These are phyloP conservation scores for Candoia aspera DNA, from an alignment of 2,113 vertebrate species.

Conservation along the genomic window DNA sequence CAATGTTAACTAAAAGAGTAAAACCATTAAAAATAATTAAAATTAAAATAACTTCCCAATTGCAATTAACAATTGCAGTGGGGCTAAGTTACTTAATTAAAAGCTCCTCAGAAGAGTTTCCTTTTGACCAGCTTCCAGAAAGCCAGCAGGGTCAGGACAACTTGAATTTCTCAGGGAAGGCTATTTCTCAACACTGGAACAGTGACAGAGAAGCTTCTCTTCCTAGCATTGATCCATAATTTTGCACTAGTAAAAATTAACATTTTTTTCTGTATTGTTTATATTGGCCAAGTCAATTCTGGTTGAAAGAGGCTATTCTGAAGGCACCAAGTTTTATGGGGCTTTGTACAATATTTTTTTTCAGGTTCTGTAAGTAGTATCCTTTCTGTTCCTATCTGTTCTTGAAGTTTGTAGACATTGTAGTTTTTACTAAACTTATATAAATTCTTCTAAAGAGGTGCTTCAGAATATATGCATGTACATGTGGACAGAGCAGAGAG, in stretches of 20 bases:
- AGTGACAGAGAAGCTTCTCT: background rate
- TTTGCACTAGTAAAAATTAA: background rate
- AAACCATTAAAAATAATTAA: background rate
- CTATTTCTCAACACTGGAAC: background rate
- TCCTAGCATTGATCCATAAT: background rate
- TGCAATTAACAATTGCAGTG: background rate
- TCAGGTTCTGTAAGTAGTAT: conserved; percentile 5
- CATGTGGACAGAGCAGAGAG: background rate
- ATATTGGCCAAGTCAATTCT: background rate
- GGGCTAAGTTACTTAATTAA: background rate
- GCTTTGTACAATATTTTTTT: background rate
- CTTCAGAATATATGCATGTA: background rate
- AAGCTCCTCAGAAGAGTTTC: background rate
- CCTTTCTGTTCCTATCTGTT: conserved; percentile 9
- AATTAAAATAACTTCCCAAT: background rate
- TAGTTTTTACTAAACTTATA: conserved; percentile 21
- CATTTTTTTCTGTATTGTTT: background rate
- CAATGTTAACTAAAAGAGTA: background rate
- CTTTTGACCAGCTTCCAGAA: background rate
- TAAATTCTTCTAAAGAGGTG: background rate
- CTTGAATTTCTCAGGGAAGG: background rate
- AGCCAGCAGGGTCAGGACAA: background rate
- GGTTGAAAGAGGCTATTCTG: background rate
- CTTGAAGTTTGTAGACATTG: background rate
- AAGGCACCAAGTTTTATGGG: background rate